Conservation (phyloP, 2,797 vertebrate genomes). For the Huso huso region DNA sequence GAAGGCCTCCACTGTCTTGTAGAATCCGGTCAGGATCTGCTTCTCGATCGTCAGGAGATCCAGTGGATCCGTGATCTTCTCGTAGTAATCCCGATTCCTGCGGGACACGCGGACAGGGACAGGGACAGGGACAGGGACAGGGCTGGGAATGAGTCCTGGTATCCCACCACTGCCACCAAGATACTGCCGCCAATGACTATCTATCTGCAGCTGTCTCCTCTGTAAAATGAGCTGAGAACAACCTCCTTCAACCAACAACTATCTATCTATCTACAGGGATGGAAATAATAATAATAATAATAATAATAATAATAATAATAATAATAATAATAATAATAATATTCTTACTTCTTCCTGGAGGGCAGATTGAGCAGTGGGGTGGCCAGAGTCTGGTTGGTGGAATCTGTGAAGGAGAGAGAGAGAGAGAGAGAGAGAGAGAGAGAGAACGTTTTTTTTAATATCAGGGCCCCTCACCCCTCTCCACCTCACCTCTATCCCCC, state of each 20-base stretch:
- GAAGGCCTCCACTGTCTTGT: constrained; percentile 90
- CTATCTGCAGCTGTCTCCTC: no score
- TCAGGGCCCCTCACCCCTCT: no score
- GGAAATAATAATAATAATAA: no score
- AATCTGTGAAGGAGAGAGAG: constrained; percentile 68
- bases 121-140: neutral
- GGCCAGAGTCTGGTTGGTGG: constrained; percentile 79
- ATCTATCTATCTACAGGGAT: no score
- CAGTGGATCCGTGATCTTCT: constrained; percentile 89
- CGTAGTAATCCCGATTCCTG: constrained; percentile 94
- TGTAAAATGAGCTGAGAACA: no score
- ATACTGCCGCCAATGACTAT: no score
- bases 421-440: constrained; percentile 3
- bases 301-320: no score
- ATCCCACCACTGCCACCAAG: no score
- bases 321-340: no score
- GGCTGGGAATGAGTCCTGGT: neutral
- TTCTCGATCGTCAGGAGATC: constrained; percentile 91
- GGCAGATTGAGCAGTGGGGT: constrained; percentile 86
- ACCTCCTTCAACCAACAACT: no score
- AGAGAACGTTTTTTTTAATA: no score
- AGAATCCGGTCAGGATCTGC: constrained; percentile 89
- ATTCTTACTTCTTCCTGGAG: constrained; percentile 89
- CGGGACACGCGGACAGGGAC: neutral
- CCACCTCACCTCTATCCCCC: no score